phyloP scores from a whole-genome alignment of 2,888 invertebrate genomes.

The Rhimphoctona megacephalus region DNA sequence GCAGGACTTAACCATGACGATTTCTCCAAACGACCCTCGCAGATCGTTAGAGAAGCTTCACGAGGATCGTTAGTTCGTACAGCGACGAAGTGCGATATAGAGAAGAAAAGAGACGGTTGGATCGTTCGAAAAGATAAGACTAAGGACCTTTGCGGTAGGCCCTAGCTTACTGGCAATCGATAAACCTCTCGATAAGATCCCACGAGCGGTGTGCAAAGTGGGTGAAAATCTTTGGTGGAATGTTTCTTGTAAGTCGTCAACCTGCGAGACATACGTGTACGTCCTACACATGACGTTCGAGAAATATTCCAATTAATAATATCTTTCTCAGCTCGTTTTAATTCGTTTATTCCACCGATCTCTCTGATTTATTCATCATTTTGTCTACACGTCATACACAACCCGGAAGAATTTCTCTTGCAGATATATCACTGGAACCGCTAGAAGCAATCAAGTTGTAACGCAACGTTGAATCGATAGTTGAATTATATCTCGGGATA shows the following conservation, averaged over 20 bases:
- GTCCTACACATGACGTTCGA: not conserved
- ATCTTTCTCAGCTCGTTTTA: constrained; percentile 25
- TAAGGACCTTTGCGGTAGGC: constrained; percentile 62
- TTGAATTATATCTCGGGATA: constrained; percentile 65
- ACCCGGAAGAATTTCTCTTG: constrained; percentile 38
- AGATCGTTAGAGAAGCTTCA: constrained; percentile 63
- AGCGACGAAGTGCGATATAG: not conserved
- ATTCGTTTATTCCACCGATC: constrained; percentile 18
- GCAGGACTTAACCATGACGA: constrained; percentile 43
- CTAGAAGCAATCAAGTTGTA: constrained; percentile 61
- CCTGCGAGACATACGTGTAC: constrained; percentile 9
- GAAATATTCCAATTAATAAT: constrained; percentile 39
- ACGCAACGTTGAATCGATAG: constrained; percentile 64
- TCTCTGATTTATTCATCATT: constrained; percentile 50
- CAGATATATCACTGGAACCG: constrained; percentile 41
- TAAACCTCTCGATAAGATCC: constrained; percentile 62
- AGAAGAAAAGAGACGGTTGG: constrained; percentile 25
- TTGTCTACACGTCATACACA: constrained; percentile 43
- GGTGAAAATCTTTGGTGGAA: constrained; percentile 57
- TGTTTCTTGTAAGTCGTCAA: constrained; percentile 50
- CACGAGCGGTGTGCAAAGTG: constrained; percentile 59
- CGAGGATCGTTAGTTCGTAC: constrained; percentile 55
- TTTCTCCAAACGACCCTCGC: constrained; percentile 50
- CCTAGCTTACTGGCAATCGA: constrained; percentile 60
- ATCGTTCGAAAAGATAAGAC: constrained; percentile 68